Evolutionary conservation across 2,888 invertebrate species (phyloP).

Genomic region (Drosophila pegasa): DNA sequence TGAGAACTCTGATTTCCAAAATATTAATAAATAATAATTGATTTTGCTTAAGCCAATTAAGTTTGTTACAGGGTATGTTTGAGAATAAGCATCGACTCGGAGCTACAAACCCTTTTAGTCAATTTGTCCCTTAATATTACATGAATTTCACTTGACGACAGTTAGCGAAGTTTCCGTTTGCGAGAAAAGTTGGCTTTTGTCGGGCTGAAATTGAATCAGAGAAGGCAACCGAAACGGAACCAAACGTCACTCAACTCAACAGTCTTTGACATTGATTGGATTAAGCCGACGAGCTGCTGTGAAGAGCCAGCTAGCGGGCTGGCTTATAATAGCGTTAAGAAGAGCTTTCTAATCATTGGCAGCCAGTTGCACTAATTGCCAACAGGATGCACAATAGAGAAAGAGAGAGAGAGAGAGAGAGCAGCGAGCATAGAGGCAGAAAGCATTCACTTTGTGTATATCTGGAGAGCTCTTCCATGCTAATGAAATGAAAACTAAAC

Average conservation of each 20-base stretch:
- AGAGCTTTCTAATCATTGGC: conserved; percentile 53
- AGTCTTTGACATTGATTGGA: conserved; percentile 66
- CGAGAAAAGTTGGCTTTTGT: conserved; percentile 33
- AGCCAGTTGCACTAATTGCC: conserved; percentile 57
- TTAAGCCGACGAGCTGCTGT: conserved; percentile 41
- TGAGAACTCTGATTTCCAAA: too few relatives aligned
- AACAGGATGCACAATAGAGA: conserved; percentile 43
- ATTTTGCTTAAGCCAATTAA: neutral
- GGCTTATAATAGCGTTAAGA: conserved; percentile 28
- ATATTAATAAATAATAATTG: neutral
- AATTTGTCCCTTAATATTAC: conserved; percentile 23
- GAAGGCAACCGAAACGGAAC: conserved; percentile 29
- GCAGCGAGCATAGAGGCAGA: conserved; percentile 1
- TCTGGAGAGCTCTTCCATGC: conserved; percentile 4
- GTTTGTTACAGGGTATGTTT: neutral
- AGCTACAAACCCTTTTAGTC: conserved; percentile 11
- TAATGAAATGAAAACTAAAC: conserved; percentile 38
- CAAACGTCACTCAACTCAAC: conserved; percentile 1
- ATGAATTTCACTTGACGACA: conserved; percentile 10
- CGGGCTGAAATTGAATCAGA: conserved; percentile 61
- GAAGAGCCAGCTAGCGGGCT: conserved; percentile 6
- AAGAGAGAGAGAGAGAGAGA: conserved; percentile 21
- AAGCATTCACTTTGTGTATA: neutral
- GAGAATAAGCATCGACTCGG: neutral
- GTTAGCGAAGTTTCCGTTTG: conserved; percentile 50